Percentiles rank a stretch among this genome's conserved stretches.
phyloP scores from a whole-genome alignment of 2,797 vertebrate species.

The Botia almorhae region DNA sequence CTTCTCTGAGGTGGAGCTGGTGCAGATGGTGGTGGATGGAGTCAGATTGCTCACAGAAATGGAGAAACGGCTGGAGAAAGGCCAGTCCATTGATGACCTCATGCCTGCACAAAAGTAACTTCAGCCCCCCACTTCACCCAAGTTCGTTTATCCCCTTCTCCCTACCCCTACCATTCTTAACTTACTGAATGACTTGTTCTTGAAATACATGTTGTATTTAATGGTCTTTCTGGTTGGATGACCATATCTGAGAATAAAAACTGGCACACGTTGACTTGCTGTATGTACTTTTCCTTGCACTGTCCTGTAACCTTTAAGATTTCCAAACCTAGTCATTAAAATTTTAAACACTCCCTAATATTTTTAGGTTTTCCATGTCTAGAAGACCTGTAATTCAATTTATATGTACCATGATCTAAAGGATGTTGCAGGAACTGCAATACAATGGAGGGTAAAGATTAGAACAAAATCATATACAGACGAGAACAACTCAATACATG shows the following conservation, averaged over 20 bases:
- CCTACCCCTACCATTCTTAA: constrained; percentile 22
- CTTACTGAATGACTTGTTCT: constrained; percentile 58
- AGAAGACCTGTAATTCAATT: no score
- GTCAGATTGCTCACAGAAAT: constrained; percentile 91
- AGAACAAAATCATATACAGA: not conserved
- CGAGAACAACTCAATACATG: not conserved
- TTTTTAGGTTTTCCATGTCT: no score
- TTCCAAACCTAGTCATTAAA: not conserved
- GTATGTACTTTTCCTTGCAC: not conserved
- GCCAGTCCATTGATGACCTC: constrained; percentile 86
- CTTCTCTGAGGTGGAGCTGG: constrained; percentile 95
- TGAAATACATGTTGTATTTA: constrained; percentile 72
- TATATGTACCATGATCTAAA: no score
- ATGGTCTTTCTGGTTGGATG: constrained; percentile 73
- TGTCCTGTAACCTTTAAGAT: not conserved
- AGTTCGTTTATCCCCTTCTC: constrained; percentile 44
- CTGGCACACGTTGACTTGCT: constrained; percentile 38
- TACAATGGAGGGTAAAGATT: not conserved
- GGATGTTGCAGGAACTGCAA: not conserved
- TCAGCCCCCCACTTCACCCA: constrained; percentile 61
- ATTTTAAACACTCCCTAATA: no score
- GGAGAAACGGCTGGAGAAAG: constrained; percentile 93
- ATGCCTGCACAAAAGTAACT: constrained; percentile 90
- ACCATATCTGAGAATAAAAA: constrained; percentile 79
- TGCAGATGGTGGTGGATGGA: constrained; percentile 95